Conservation (phyloP, 1,140 invertebrate genomes). For the Anoplophora glabripennis region DNA sequence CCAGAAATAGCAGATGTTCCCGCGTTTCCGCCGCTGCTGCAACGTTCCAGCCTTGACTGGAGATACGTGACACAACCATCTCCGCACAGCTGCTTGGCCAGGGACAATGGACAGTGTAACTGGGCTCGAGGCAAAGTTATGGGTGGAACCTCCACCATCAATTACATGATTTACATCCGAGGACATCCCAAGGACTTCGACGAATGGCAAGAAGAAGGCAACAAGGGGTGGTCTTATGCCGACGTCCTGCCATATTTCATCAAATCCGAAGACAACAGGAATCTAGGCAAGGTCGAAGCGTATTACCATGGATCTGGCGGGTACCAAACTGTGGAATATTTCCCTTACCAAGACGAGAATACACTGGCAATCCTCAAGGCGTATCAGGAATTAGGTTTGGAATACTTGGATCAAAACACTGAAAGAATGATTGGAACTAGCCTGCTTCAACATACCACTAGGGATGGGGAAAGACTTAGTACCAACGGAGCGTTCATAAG, state of each 20-base stretch:
- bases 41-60: constrained; percentile 59
- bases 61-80: constrained; percentile 57
- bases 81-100: constrained; percentile 51
- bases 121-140: constrained; percentile 55
- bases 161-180: constrained; percentile 57
- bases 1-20: constrained; percentile 67
- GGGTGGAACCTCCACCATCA: constrained; percentile 55
- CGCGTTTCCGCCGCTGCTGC: constrained; percentile 58
- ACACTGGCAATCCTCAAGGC: constrained; percentile 55
- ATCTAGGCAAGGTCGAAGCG: constrained; percentile 48
- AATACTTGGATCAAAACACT: constrained; percentile 56
- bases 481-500: constrained; percentile 70
- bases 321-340: constrained; percentile 61
- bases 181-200: constrained; percentile 56
- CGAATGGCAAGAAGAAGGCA: constrained; percentile 53
- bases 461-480: constrained; percentile 64
- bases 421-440: constrained; percentile 57
- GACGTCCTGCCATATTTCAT: constrained; percentile 56
- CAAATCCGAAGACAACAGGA: constrained; percentile 54
- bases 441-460: constrained; percentile 58
- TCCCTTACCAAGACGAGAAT: constrained; percentile 59
- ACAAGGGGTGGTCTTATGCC: constrained; percentile 53
- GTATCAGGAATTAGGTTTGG: constrained; percentile 59
- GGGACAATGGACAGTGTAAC: constrained; percentile 47
- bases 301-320: constrained; percentile 58